A percentile compares a stretch with the other conserved stretches of the same genome.
Conservation (phyloP, 1,140 invertebrate genomes). For the Arion vulgaris region DNA sequence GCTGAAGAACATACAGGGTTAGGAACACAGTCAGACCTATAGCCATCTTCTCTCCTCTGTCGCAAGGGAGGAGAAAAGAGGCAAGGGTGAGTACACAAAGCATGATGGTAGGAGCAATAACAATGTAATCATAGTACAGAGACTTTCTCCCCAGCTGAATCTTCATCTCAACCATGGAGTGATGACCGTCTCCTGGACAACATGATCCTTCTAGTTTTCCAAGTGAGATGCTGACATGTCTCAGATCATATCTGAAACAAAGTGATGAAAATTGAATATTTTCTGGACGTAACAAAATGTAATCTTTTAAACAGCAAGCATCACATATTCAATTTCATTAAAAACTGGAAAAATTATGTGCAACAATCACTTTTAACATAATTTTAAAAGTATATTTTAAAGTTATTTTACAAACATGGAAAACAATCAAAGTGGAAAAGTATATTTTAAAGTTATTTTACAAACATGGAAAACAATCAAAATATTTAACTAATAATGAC, state of each 20-base stretch:
- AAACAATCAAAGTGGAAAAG: too few species aligned
- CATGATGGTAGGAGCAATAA: constrained; percentile 70
- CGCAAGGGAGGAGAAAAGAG: constrained; percentile 68
- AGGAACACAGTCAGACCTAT: constrained; percentile 72
- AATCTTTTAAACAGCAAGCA: too few species aligned
- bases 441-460: too few species aligned
- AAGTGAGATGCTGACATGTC: constrained; percentile 40
- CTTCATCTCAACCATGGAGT: constrained; percentile 61
- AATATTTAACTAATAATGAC: too few species aligned
- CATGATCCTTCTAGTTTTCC: constrained; percentile 51
- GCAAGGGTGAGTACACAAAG: constrained; percentile 69
- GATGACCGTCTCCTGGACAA: constrained; percentile 59
- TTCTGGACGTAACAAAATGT: too few species aligned
- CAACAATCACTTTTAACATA: too few species aligned
- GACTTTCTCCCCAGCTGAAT: constrained; percentile 64
- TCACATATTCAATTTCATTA: too few species aligned
- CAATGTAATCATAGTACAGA: constrained; percentile 70
- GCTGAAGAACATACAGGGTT: constrained; percentile 70
- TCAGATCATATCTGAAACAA: constrained; percentile 42
- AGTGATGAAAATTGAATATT: too few species aligned
- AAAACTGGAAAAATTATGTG: too few species aligned
- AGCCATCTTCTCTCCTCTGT: constrained; percentile 70
- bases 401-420: too few species aligned
- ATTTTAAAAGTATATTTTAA: too few species aligned
- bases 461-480: too few species aligned